phyloP scores from a whole-genome alignment of 2,888 invertebrate species.

The Steinernema scapterisci region DNA sequence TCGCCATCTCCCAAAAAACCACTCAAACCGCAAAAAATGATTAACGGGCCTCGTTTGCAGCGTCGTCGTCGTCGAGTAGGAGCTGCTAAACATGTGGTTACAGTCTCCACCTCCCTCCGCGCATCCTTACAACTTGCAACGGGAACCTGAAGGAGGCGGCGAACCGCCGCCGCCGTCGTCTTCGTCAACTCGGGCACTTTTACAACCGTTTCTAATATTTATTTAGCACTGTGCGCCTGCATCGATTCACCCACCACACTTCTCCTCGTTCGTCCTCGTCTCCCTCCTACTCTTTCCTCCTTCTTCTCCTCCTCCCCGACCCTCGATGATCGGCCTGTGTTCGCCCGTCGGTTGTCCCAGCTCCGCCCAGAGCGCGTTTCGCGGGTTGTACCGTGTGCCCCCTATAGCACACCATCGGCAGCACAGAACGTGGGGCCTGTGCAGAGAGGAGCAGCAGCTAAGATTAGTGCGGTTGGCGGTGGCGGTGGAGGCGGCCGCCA shows the following conservation, averaged over 20 bases:
- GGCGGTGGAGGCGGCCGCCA: conserved; percentile 30
- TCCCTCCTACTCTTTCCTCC: neutral
- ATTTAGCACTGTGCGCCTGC: conserved; percentile 16
- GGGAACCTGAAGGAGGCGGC: neutral
- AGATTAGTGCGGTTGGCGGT: conserved; percentile 26
- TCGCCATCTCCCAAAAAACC: neutral
- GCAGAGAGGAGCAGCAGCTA: neutral
- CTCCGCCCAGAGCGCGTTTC: too few relatives aligned
- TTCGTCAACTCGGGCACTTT: conserved; percentile 3
- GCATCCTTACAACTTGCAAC: conserved; percentile 5
- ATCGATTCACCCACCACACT: neutral
- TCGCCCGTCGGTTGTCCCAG: too few relatives aligned
- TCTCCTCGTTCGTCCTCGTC: neutral
- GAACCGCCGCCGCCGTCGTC: neutral
- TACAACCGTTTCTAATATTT: conserved; percentile 32
- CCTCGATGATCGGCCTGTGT: neutral
- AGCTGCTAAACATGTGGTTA: conserved; percentile 17
- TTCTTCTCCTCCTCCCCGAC: neutral
- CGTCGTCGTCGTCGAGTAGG: too few relatives aligned
- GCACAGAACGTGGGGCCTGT: neutral
- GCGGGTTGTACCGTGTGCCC: too few relatives aligned
- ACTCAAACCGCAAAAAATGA: too few relatives aligned
- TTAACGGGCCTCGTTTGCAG: too few relatives aligned
- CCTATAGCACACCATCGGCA: neutral
- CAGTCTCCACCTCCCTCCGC: conserved; percentile 4